These are phyloP conservation scores for Jaculus jaculus DNA, from an alignment of 2,113 vertebrate species.

Conservation along the genomic window DNA sequence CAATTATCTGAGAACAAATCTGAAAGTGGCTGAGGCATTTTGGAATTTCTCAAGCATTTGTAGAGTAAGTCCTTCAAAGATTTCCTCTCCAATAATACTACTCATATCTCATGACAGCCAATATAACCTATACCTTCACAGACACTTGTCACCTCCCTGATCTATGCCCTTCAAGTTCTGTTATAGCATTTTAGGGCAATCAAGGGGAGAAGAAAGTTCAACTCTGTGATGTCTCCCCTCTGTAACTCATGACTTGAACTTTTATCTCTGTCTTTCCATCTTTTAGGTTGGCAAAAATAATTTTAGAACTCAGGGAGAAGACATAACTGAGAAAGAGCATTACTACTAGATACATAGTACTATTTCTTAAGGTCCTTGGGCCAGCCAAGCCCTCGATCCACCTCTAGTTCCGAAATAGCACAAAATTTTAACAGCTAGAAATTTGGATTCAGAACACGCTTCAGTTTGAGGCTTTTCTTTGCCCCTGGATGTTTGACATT, in stretches of 20 bases:
- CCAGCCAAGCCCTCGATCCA: not conserved
- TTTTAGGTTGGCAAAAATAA: not conserved
- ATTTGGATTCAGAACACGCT: not conserved
- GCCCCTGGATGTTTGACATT: not conserved
- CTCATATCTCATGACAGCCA: not conserved
- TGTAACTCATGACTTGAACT: not conserved
- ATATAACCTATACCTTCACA: not conserved
- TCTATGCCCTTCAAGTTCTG: not conserved
- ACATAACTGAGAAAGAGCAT: not conserved
- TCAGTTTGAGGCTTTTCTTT: not conserved
- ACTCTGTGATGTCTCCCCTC: not conserved
- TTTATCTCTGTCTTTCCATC: not conserved
- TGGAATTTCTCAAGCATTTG: not conserved
- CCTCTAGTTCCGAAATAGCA: not conserved
- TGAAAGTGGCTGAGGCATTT: not conserved
- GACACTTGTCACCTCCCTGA: no score
- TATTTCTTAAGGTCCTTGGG: not conserved
- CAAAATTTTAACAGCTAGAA: conserved; percentile 2
- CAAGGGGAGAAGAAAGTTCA: not conserved
- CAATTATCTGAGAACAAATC: not conserved
- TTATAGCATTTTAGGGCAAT: not conserved
- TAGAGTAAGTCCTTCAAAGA: not conserved
- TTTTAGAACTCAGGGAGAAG: not conserved
- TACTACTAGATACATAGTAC: not conserved
- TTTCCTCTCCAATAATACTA: not conserved